phyloP scores from a whole-genome alignment of 2,888 invertebrate genomes.

The Ichneumoninae sp. region DNA sequence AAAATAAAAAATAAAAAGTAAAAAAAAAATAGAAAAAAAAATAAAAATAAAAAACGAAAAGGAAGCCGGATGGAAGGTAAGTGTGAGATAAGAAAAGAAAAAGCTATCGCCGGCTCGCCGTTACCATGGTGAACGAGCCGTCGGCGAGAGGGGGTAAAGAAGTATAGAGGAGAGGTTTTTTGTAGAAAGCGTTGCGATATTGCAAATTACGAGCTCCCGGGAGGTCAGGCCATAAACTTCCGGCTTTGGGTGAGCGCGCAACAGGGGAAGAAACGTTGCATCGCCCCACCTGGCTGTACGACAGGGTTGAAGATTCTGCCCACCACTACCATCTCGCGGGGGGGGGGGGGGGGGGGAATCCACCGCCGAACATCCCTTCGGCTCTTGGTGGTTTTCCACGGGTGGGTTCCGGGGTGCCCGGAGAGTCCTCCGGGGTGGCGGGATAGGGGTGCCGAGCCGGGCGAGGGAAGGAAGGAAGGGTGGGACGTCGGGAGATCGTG shows the following conservation, averaged over 20 bases:
- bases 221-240: constrained; percentile 64
- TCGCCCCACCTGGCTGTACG: not conserved
- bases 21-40: not conserved
- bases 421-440: not conserved
- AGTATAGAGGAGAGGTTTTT: constrained; percentile 52
- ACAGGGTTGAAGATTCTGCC: constrained; percentile 14
- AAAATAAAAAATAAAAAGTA: not conserved
- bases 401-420: constrained; percentile 10
- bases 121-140: constrained; percentile 59
- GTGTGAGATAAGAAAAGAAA: constrained; percentile 45
- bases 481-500: constrained; percentile 44
- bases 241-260: constrained; percentile 63
- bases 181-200: constrained; percentile 63
- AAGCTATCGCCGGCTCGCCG: constrained; percentile 37
- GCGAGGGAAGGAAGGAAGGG: constrained; percentile 22
- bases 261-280: constrained; percentile 65
- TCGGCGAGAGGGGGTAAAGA: not conserved
- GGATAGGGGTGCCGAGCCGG: not conserved
- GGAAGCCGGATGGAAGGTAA: constrained; percentile 39
- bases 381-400: constrained; percentile 35
- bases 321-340: constrained; percentile 7
- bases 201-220: constrained; percentile 67
- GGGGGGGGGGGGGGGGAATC: not conserved
- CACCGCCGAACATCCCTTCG: constrained; percentile 54
- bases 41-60: not conserved